Percentiles rank a stretch among this genome's conserved stretches.
Conservation (phyloP, 1,140 invertebrate species). For the Drosophila nigromelanica region DNA sequence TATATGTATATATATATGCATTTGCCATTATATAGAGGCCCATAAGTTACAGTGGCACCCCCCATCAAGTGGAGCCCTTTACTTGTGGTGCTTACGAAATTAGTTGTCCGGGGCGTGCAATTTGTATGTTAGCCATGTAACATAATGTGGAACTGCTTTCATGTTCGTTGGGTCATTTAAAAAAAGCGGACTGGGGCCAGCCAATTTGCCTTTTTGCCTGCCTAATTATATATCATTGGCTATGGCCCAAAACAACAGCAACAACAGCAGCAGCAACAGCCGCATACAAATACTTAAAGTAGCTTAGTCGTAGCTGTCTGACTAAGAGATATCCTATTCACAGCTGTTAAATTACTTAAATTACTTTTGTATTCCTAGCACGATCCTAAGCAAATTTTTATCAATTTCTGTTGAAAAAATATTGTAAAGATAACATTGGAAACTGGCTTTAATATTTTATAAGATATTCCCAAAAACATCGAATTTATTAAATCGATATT, state of each 20-base stretch:
- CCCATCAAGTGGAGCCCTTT: constrained; percentile 1
- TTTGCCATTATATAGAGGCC: constrained; percentile 10
- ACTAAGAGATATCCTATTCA: neutral
- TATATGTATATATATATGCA: constrained; percentile 10
- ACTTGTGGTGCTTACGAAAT: constrained; percentile 55
- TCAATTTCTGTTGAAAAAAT: too few species aligned
- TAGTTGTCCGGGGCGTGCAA: constrained; percentile 57
- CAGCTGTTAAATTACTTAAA: too few species aligned
- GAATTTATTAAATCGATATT: too few species aligned
- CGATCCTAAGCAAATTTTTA: too few species aligned
- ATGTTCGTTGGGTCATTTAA: constrained; percentile 29
- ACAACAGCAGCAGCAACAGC: neutral
- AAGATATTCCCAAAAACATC: too few species aligned
- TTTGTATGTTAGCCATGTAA: constrained; percentile 47
- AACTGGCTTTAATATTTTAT: too few species aligned
- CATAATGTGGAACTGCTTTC: constrained; percentile 39
- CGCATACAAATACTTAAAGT: neutral
- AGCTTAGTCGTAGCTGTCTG: neutral
- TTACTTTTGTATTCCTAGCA: too few species aligned
- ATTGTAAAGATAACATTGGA: too few species aligned
- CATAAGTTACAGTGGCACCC: constrained; percentile 44
- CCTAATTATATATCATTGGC: constrained; percentile 74
- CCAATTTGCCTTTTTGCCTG: constrained; percentile 54
- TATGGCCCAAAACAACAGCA: constrained; percentile 2
- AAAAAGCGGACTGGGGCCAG: constrained; percentile 15